These are phyloP conservation scores for Halictus quadricinctus DNA, from an alignment of 2,888 invertebrate species.

Conservation along the genomic window DNA sequence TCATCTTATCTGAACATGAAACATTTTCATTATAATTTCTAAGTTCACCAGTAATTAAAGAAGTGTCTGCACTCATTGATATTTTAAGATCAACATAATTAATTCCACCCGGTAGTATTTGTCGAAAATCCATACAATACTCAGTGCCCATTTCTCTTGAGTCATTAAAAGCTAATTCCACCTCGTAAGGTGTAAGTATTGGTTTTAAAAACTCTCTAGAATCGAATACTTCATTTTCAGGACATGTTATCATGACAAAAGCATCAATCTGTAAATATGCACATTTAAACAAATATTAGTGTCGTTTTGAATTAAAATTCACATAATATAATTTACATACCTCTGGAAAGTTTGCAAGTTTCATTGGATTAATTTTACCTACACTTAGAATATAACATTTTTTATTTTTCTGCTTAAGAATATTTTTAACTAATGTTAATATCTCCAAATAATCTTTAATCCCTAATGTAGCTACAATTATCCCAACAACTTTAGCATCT, in stretches of 20 bases:
- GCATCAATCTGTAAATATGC: conserved; percentile 89
- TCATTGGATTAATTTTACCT: conserved; percentile 96
- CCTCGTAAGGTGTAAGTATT: conserved; percentile 95
- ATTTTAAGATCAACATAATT: conserved; percentile 83
- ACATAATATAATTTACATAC: conserved; percentile 79
- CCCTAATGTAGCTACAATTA: conserved; percentile 95
- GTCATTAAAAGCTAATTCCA: conserved; percentile 91
- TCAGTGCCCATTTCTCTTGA: conserved; percentile 83
- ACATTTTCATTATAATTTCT: conserved; percentile 81
- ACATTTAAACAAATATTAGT: background rate
- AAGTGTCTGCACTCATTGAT: conserved; percentile 85
- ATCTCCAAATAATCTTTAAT: conserved; percentile 90
- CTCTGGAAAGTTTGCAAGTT: conserved; percentile 97
- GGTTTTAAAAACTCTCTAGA: conserved; percentile 94
- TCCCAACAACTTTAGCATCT: conserved; percentile 93
- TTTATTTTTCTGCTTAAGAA: conserved; percentile 89
- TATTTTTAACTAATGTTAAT: conserved; percentile 88
- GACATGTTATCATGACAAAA: conserved; percentile 95
- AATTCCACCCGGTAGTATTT: conserved; percentile 87
- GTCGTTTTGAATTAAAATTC: background rate
- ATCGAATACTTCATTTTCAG: conserved; percentile 93
- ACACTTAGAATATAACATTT: conserved; percentile 96
- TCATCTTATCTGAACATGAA: conserved; percentile 78
- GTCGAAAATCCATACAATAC: conserved; percentile 90
- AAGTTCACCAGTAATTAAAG: conserved; percentile 89